A percentile compares a stretch with the other conserved stretches of the same genome.
These are phyloP conservation scores for Lepidonotus clava DNA, from an alignment of 2,888 invertebrate species.

Conservation along the genomic window DNA sequence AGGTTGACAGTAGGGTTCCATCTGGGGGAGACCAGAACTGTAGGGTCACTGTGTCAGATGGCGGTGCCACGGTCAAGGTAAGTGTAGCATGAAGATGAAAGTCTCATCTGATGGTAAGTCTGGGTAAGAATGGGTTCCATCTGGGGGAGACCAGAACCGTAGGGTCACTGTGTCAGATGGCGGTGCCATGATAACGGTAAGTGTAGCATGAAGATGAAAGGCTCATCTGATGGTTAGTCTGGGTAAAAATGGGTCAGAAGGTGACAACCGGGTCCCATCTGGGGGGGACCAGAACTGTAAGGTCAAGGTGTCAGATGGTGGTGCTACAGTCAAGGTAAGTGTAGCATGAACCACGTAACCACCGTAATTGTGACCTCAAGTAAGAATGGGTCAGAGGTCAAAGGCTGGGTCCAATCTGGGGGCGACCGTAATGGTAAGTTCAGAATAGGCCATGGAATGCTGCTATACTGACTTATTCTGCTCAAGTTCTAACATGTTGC, in stretches of 20 bases:
- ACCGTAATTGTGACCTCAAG: too few relatives aligned
- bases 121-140: constrained; percentile 40
- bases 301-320: constrained; percentile 58
- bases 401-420: too few relatives aligned
- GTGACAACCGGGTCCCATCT: too few relatives aligned
- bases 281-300: too few relatives aligned
- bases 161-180: constrained; percentile 58
- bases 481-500: too few relatives aligned
- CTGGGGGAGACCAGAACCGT: constrained; percentile 62
- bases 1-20: not conserved
- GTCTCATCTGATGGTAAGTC: constrained; percentile 60
- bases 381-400: too few relatives aligned
- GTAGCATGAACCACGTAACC: not conserved
- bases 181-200: constrained; percentile 62
- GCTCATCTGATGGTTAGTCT: too few relatives aligned
- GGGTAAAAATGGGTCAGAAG: too few relatives aligned
- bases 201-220: not conserved
- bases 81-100: too few relatives aligned
- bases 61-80: constrained; percentile 61
- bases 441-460: too few relatives aligned
- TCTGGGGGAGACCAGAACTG: constrained; percentile 61
- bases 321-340: constrained; percentile 61
- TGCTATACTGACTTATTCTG: too few relatives aligned
- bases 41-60: constrained; percentile 57
- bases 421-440: too few relatives aligned